These are phyloP conservation scores for Eupeodes luniger DNA, from an alignment of 2,888 invertebrate genomes.

Conservation along the genomic window DNA sequence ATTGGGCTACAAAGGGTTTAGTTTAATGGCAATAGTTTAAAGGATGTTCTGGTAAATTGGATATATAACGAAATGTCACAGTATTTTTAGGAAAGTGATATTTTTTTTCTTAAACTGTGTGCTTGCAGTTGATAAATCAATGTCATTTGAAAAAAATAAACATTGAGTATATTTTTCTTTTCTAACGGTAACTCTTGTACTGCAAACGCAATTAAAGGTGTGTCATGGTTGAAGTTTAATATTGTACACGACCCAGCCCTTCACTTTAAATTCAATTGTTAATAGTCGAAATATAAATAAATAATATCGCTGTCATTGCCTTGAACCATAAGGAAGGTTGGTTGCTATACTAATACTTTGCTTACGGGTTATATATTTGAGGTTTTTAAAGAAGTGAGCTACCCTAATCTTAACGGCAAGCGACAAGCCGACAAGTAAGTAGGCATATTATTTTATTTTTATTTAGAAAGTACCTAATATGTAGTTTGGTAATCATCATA, in stretches of 20 bases:
- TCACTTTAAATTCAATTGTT: slow-evolving; percentile 36
- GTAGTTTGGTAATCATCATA: slow-evolving; percentile 36
- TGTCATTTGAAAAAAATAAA: too few relatives aligned
- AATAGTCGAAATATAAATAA: slow-evolving; percentile 3
- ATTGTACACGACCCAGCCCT: slow-evolving; percentile 30
- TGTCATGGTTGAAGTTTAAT: slow-evolving; percentile 32
- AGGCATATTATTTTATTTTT: not conserved
- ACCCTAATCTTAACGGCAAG: not conserved
- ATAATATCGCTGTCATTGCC: slow-evolving; percentile 25
- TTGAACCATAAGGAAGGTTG: slow-evolving; percentile 10
- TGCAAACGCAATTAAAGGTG: slow-evolving; percentile 11
- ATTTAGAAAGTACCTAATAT: slow-evolving; percentile 30
- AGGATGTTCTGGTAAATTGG: too few relatives aligned
- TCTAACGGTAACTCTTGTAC: not conserved
- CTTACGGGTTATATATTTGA: not conserved
- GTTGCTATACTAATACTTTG: too few relatives aligned
- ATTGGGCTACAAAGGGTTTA: too few relatives aligned
- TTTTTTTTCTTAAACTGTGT: too few relatives aligned
- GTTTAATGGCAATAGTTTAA: too few relatives aligned
- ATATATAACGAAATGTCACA: too few relatives aligned
- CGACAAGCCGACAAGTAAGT: not conserved
- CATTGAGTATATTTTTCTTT: not conserved
- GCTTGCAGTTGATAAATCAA: too few relatives aligned
- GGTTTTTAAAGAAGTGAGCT: not conserved
- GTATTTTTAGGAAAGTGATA: too few relatives aligned